Base-by-base conservation (phyloP, 1,140 invertebrate genomes). In the Cydia amplana region DNA sequence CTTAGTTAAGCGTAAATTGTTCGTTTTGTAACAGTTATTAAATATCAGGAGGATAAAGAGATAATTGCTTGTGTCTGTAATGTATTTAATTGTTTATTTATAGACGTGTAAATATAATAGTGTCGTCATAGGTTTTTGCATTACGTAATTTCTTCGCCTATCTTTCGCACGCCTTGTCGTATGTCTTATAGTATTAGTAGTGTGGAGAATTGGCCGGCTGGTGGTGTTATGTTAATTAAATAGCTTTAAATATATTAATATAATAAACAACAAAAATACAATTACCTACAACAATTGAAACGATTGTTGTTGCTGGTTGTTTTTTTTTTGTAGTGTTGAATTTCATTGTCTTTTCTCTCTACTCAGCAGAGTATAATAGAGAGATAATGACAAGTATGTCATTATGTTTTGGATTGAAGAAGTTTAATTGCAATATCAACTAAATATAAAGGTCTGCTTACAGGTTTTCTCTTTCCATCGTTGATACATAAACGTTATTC, bases 321-420 rank as follows among this genome's bases (percentile, higher is more conserved):
- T 20, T 77, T 64, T 64, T 74, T 70, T 46, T 75, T 74, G 60
- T 78, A 73, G 64, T 46, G 63, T 40, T 25, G 51, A 72, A n/a
- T 18, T 32, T 32, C 6, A n/a, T 18, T 91, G 89, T 70, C 20
- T 4, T 23, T 60, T 10, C 9, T 23, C 1, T 23, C 7, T 60
- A 20, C 18, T 60, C 28, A 4, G 28, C 4, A 28, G n/a, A n/a
- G n/a, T n/a, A n/a, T n/a, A n/a, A n/a, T n/a, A n/a, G n/a, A n/a
- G n/a, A n/a, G n/a, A n/a, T n/a, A n/a, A n/a, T n/a, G n/a, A n/a
- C n/a, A n/a, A n/a, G 28, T 28, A 28, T 60, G 7, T 49, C 49
- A 51, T 51, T 51, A 12, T 51, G 6, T 51, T 60, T 60, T 60
- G 55, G 55, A 60, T 60, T 60, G 20, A 60, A 60, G 4, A 20